A percentile compares a stretch with the other conserved stretches of the same genome.
Conservation (phyloP, 2,113 vertebrate genomes). For the Phalacrocorax aristotelis region DNA sequence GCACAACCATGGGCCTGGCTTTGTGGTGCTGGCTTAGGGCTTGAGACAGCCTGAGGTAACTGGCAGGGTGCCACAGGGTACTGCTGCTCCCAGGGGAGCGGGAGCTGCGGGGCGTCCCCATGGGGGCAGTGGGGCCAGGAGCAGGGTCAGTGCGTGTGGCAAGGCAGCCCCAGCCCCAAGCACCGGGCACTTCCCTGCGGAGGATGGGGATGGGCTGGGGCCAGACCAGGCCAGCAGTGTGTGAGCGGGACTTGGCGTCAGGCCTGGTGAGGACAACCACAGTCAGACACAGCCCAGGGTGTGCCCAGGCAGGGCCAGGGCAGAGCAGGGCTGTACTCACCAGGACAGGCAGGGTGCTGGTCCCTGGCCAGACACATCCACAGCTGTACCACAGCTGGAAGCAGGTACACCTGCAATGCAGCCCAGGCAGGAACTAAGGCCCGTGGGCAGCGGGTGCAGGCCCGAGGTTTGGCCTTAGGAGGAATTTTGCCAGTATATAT, state of each 20-base stretch:
- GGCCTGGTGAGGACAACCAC: neutral
- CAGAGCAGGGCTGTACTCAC: neutral
- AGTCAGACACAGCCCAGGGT: neutral
- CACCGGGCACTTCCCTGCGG: neutral
- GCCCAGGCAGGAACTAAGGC: neutral
- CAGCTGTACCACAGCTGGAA: neutral
- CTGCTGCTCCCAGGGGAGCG: neutral
- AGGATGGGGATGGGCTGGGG: neutral
- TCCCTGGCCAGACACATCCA: rapidly evolving
- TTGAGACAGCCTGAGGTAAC: neutral
- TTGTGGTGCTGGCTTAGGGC: neutral
- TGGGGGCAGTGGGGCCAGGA: neutral
- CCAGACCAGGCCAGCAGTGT: neutral
- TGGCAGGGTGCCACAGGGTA: neutral
- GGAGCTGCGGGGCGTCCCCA: rapidly evolving
- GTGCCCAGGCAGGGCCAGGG: neutral
- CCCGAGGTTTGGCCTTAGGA: neutral
- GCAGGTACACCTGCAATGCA: neutral
- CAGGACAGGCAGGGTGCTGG: neutral
- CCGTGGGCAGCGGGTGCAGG: neutral
- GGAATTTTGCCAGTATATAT: neutral
- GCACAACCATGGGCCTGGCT: neutral
- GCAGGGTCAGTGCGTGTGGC: rapidly evolving
- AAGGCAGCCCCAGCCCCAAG: neutral
- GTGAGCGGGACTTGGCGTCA: neutral